These are phyloP conservation scores for Leiothrix lutea DNA, from an alignment of 2,113 vertebrate species.

Conservation along the genomic window DNA sequence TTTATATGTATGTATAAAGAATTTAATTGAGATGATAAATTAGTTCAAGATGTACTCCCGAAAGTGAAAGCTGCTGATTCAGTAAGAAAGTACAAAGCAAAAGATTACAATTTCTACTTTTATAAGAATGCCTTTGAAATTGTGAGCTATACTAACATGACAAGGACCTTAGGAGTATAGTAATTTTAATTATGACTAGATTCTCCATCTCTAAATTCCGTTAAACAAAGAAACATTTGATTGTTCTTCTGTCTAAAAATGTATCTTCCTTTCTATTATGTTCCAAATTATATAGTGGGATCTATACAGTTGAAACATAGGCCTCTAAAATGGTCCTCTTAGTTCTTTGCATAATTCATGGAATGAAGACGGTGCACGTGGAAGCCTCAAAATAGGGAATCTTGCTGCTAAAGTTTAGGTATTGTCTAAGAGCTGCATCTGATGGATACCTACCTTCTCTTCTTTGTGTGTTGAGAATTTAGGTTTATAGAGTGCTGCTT, in stretches of 20 bases:
- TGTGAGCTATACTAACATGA: background rate
- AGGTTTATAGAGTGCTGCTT: background rate
- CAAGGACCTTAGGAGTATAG: background rate
- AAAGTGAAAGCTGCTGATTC: constrained; percentile 67
- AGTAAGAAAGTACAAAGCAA: constrained; percentile 49
- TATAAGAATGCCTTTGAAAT: constrained; percentile 44
- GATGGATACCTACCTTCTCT: background rate
- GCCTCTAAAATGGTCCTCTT: background rate
- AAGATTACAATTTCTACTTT: constrained; percentile 59
- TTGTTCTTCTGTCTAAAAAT: background rate
- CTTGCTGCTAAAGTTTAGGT: background rate
- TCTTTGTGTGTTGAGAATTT: background rate
- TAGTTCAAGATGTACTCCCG: constrained; percentile 51
- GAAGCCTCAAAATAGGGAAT: background rate
- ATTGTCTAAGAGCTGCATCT: background rate
- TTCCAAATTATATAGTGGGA: background rate
- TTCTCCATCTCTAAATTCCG: background rate
- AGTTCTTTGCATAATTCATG: background rate
- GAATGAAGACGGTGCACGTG: fast-evolving
- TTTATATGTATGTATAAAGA: constrained; percentile 45
- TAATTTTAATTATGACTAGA: constrained; percentile 32
- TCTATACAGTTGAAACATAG: background rate
- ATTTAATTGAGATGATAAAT: constrained; percentile 62
- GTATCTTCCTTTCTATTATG: background rate
- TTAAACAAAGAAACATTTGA: background rate